Evolutionary conservation across 2,113 vertebrate species (phyloP), one percentile per base, ranked within the genome.

Genomic region (Sphaerodactylus townsendi): DNA sequence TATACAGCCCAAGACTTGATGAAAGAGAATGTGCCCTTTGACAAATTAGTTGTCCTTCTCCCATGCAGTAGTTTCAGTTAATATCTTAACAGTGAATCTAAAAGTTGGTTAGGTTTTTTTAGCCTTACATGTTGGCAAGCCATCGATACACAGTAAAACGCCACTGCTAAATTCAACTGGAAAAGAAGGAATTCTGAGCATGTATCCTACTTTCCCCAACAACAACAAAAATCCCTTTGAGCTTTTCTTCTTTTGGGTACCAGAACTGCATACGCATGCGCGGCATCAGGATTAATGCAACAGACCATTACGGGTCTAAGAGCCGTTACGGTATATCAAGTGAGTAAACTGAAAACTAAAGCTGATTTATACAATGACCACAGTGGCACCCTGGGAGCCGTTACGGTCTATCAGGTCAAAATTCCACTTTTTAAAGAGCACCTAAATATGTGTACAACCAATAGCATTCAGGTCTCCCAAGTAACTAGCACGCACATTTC

Each of bases 341-440:
- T 87, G 89, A 94, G 90, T 93, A 92, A 94, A 94, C 88, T 35
- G 33, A 92, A 94, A 95, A 93, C 76, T 88, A 93, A 92, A 91
- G 85, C 88, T 87, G 88, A 93, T 92, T 95, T 91, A 92, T 90
- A 90, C 88, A 89, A 89, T 88, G 89, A 90, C 88, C 90, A 92
- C 88, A 91, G 89, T 90, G 85, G 71, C 91, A 91, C 93, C 89
- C 93, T 86, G 91, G 93, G 92, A 94, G 88, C 88, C 80, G 75
- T 94, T 94, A 92, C 17, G 70, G 92, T 93, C 89, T 89, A 90
- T 92, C 92, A 93, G 92, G 93, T 93, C 90, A 93, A 94, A 95
- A 95, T 91, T 89, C 90, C 90, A 93, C 90, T 92, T 91, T 92
- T 92, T 91, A 93, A 92, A 87, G 81, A 90, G 85, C 0, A 41